Evolutionary conservation across 2,113 vertebrate genomes (phyloP).

Genomic region (Atherinomorus stipes): DNA sequence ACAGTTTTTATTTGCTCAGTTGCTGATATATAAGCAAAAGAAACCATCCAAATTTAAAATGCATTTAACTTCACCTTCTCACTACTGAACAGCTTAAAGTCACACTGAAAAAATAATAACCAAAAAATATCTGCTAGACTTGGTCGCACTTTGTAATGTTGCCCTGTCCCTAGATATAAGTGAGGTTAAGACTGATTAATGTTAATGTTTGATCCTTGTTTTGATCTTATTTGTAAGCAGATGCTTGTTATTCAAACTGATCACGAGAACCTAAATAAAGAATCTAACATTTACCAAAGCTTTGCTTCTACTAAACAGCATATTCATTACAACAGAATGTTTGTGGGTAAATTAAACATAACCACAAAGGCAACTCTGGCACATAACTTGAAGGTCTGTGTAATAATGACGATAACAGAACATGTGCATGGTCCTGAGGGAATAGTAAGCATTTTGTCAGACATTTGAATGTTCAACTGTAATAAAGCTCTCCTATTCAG

Average conservation of each 20-base stretch:
- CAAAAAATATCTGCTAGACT: neutral
- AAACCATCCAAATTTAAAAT: neutral
- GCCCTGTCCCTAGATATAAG: too few relatives aligned
- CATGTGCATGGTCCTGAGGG: neutral
- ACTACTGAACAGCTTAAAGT: neutral
- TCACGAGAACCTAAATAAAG: neutral
- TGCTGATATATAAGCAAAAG: neutral
- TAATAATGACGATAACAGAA: slow-evolving; percentile 19
- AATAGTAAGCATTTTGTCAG: slow-evolving; percentile 16
- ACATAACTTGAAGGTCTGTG: neutral
- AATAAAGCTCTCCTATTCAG: slow-evolving; percentile 8
- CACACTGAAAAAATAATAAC: neutral
- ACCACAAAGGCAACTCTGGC: neutral
- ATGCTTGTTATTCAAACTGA: neutral
- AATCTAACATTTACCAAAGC: neutral
- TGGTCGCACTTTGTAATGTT: too few relatives aligned
- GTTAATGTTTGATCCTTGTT: neutral
- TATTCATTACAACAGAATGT: slow-evolving; percentile 18
- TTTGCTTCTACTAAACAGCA: neutral
- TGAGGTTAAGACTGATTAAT: neutral
- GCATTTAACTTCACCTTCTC: neutral
- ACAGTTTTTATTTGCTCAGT: neutral
- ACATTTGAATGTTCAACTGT: neutral
- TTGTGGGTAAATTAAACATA: neutral
- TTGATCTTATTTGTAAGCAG: neutral